Conservation (phyloP, 2,113 vertebrate species). For the Isichthys henryi region DNA sequence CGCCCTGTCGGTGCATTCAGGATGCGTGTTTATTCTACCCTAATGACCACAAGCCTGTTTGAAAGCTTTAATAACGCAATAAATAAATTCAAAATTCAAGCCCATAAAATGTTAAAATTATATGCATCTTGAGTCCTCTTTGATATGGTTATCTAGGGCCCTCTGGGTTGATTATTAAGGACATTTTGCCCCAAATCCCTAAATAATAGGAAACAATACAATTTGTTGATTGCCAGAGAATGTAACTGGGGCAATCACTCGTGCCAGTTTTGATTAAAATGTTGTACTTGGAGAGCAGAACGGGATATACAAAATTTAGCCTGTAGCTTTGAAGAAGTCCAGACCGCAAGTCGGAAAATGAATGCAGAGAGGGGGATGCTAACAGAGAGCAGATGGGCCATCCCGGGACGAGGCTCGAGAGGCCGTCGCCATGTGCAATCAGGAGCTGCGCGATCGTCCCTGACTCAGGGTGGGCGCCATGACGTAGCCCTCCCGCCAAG, state of each 20-base stretch:
- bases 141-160: conserved; percentile 29
- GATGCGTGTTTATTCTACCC: not conserved
- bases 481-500: not conserved
- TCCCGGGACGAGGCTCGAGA: not conserved
- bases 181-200: conserved; percentile 26
- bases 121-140: not conserved
- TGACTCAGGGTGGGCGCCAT: not conserved
- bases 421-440: not conserved
- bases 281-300: conserved; percentile 29
- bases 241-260: conserved; percentile 25
- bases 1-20: not conserved
- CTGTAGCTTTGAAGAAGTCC: conserved; percentile 53
- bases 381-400: conserved; percentile 56
- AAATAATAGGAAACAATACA: conserved; percentile 38
- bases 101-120: not conserved
- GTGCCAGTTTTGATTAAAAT: conserved; percentile 33
- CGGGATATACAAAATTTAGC: conserved; percentile 19
- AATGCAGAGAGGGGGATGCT: conserved; percentile 45
- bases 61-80: not conserved
- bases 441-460: not conserved
- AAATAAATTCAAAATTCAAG: conserved; percentile 2
- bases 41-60: conserved; percentile 2
- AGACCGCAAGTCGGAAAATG: conserved; percentile 51
- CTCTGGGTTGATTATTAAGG: conserved; percentile 46
- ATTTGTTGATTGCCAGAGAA: conserved; percentile 30